A percentile compares a stretch with the other conserved stretches of the same genome.
These are phyloP conservation scores for Aleiodes testaceus DNA, from an alignment of 2,888 invertebrate genomes.

Conservation along the genomic window DNA sequence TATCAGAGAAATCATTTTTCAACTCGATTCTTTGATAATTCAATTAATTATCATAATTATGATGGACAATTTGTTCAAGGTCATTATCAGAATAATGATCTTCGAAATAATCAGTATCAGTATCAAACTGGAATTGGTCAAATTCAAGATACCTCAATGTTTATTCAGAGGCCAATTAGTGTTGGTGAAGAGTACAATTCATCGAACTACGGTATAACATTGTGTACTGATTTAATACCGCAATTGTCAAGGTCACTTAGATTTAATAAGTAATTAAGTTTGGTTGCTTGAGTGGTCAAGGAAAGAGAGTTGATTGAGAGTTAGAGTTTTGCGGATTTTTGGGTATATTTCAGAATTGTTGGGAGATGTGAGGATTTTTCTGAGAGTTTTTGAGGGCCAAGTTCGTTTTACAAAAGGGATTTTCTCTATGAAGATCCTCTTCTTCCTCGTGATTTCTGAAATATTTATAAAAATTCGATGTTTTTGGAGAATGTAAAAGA, in stretches of 20 bases:
- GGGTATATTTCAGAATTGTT: no score
- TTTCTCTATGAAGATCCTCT: no score
- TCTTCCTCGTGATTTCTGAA: no score
- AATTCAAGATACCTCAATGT: slow-evolving; percentile 39
- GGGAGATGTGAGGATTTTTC: no score
- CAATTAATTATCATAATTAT: slow-evolving; percentile 62
- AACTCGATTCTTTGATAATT: slow-evolving; percentile 62
- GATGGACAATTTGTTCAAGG: slow-evolving; percentile 65
- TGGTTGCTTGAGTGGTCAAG: background rate
- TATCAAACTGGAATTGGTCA: slow-evolving; percentile 60
- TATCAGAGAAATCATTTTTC: slow-evolving; percentile 62
- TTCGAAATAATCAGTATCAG: slow-evolving; percentile 34
- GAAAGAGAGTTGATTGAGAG: no score
- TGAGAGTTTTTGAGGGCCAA: no score
- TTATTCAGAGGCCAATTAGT: slow-evolving; percentile 59
- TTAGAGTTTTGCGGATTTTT: no score
- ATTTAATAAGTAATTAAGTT: background rate
- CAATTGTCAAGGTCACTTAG: background rate
- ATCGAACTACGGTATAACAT: slow-evolving; percentile 56
- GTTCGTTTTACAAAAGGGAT: no score
- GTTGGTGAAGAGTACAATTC: slow-evolving; percentile 64
- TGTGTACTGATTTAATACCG: background rate
- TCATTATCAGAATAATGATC: slow-evolving; percentile 60
- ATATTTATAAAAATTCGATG: no score
- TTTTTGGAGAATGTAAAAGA: no score